These are phyloP conservation scores for Patiria miniata DNA, from an alignment of 35 echinoderm and acorn worm genomes.

Conservation along the genomic window DNA sequence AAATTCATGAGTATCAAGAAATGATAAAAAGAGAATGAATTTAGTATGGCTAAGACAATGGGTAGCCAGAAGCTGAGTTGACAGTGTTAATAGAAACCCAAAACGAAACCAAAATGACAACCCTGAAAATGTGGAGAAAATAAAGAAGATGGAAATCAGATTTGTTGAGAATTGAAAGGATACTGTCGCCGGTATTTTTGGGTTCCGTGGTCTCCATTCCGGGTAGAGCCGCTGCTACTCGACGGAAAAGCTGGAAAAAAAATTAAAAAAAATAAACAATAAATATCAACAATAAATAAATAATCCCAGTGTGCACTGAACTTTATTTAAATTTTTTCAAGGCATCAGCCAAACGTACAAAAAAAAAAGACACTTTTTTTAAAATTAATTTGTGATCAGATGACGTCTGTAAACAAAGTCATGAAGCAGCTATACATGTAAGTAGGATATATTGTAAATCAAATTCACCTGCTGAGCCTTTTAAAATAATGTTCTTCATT, in stretches of 20 bases:
- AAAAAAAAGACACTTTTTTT: no score
- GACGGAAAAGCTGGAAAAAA: slow-evolving; percentile 82
- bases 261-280: background rate
- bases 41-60: background rate
- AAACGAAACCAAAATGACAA: background rate
- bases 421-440: no score
- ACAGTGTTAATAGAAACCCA: background rate
- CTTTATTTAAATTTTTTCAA: background rate
- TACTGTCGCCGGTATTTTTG: slow-evolving; percentile 93
- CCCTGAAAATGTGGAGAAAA: background rate
- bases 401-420: no score
- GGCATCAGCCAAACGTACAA: no score
- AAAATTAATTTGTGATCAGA: no score
- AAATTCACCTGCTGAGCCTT: no score
- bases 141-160: background rate
- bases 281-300: background rate
- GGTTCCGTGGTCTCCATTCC: slow-evolving; percentile 94
- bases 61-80: background rate
- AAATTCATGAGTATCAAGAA: background rate
- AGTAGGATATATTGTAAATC: no score
- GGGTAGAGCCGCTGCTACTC: slow-evolving; percentile 97
- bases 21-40: background rate
- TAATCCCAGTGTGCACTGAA: background rate
- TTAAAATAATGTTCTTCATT: no score
- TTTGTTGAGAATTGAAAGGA: slow-evolving; percentile 49